These are phyloP conservation scores for Cottus gobio DNA, from an alignment of 2,113 vertebrate species.

Conservation along the genomic window DNA sequence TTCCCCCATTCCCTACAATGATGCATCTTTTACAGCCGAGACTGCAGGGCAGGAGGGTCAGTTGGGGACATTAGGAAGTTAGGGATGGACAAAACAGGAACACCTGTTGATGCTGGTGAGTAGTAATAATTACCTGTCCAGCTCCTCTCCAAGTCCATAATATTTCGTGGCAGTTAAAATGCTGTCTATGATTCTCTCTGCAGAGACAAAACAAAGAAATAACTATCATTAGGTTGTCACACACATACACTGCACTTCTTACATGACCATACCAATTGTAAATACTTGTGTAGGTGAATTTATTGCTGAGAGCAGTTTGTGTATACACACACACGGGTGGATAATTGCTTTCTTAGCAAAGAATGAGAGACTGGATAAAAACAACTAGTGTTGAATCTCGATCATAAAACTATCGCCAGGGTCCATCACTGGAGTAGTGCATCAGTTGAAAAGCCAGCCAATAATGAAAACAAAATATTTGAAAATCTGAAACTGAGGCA, in stretches of 20 bases:
- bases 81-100: background rate
- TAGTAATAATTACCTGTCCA: slow-evolving; percentile 88
- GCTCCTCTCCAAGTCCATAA: slow-evolving; percentile 89
- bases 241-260: background rate
- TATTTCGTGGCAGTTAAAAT: slow-evolving; percentile 92
- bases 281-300: background rate
- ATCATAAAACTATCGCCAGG: background rate
- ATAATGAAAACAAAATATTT: slow-evolving; percentile 23
- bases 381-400: background rate
- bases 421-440: background rate
- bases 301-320: background rate
- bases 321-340: background rate
- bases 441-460: slow-evolving; percentile 1
- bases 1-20: slow-evolving; percentile 96
- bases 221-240: background rate
- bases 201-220: slow-evolving; percentile 14
- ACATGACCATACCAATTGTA: background rate
- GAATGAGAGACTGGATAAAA: background rate
- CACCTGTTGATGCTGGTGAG: background rate
- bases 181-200: slow-evolving; percentile 94
- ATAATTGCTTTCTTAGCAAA: slow-evolving; percentile 10
- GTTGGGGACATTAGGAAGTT: slow-evolving; percentile 8
- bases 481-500: background rate
- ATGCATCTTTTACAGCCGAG: slow-evolving; percentile 94
- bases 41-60: slow-evolving; percentile 70